Base-by-base conservation (phyloP, 2,113 vertebrate species). In the Aramus guarauna region DNA sequence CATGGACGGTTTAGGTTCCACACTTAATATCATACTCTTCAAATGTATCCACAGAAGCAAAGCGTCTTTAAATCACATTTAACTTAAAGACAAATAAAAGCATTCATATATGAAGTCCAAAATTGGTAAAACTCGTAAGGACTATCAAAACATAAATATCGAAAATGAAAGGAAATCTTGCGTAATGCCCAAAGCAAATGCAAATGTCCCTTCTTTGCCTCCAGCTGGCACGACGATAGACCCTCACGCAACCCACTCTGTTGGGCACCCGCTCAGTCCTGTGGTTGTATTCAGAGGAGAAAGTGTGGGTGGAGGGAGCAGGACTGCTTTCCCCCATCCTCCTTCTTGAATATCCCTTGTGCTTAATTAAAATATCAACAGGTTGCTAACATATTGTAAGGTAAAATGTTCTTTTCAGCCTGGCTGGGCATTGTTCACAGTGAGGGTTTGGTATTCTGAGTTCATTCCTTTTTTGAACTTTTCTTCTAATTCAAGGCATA, bases 321-420 rank as follows among this genome's bases (percentile, higher is more conserved):
- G 56, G 7, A 32, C 13, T 63, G 14, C 4, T 5, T 74, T 60
- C 3, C 12, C 13, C 3, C 14, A 0, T 56, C 52, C 72, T 69
- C 45, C 32, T 26, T 30, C 32, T 26, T 30, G 20, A 80, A 7
- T 27, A 67, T 63, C 56, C 71, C 66, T 39, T 5, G 34, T 60
- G 81, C 36, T 85, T 81, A 75, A 94, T 84, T 91, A 67, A 91
- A 84, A 91, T 26, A 92, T 75, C 80, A 87, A 63, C 66, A 72
- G 58, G 76, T 92, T 63, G 60, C 45, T 60, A 71, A 12, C 45
- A 36, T 47, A 64, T n/a, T 59, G 50, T 16, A 73, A 64, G 39
- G 27, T 67, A 91, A 68, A 94, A 67, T 23, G 22, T 67, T 67
- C 60, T 78, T 71, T 86, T 81, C 80, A 75, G 68, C 64, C 73